Conservation (phyloP, 2,888 invertebrate genomes). For the Leptothorax acervorum region DNA sequence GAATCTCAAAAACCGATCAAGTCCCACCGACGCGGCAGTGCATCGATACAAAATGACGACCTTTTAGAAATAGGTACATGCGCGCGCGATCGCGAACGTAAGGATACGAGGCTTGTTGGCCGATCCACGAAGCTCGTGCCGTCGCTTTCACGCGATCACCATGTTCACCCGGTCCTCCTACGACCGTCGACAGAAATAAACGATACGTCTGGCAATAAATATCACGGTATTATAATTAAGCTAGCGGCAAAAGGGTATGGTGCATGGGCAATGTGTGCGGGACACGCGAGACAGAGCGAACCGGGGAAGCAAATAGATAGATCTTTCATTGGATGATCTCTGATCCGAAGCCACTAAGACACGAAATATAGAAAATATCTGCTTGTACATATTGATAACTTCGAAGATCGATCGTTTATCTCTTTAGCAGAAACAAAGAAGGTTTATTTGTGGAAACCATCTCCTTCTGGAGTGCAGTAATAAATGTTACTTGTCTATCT, state of each 20-base stretch:
- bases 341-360: constrained; percentile 22
- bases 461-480: neutral
- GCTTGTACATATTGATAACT: neutral
- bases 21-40: neutral
- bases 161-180: constrained; percentile 68
- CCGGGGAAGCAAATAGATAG: constrained; percentile 38
- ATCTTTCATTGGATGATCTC: constrained; percentile 24
- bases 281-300: constrained; percentile 56
- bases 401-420: constrained; percentile 8
- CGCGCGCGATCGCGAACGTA: constrained; percentile 6
- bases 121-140: constrained; percentile 38
- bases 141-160: constrained; percentile 59
- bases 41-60: constrained; percentile 8
- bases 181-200: constrained; percentile 73
- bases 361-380: constrained; percentile 11
- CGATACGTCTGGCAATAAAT: constrained; percentile 72
- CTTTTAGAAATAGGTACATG: constrained; percentile 12
- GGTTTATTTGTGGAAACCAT: neutral
- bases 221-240: constrained; percentile 76
- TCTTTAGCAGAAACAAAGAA: constrained; percentile 1
- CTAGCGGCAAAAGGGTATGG: constrained; percentile 61
- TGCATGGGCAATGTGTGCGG: constrained; percentile 59
- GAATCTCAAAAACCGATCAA: neutral
- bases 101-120: constrained; percentile 27
- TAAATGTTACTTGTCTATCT: neutral